phyloP scores from a whole-genome alignment of 2,888 invertebrate species.

The Tachystola acroxantha region DNA sequence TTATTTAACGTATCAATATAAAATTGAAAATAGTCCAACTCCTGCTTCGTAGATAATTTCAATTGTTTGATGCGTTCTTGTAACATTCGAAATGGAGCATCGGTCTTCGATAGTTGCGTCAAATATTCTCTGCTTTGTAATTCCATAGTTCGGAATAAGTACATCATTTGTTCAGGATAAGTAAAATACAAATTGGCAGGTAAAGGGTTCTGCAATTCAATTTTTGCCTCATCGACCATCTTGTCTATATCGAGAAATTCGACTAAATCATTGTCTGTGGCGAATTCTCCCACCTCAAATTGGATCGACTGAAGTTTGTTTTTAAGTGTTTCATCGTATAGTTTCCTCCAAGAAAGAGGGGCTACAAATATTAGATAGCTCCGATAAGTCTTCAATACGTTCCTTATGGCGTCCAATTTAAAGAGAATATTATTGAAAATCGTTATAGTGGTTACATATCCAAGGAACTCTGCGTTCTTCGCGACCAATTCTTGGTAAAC shows the following conservation, averaged over 20 bases:
- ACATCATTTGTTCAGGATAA: constrained; percentile 55
- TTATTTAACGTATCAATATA: constrained; percentile 55
- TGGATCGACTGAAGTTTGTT: constrained; percentile 53
- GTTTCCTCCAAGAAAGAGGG: constrained; percentile 62
- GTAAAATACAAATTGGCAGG: constrained; percentile 49
- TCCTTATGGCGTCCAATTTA: constrained; percentile 61
- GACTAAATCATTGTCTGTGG: constrained; percentile 59
- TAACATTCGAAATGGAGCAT: constrained; percentile 45
- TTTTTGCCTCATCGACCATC: constrained; percentile 53
- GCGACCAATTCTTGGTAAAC: constrained; percentile 43
- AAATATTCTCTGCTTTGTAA: constrained; percentile 69
- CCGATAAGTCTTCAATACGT: constrained; percentile 57
- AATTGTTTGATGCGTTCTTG: constrained; percentile 53
- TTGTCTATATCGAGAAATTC: constrained; percentile 62
- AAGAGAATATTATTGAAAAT: constrained; percentile 60
- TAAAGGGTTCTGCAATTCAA: constrained; percentile 48
- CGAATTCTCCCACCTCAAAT: constrained; percentile 56
- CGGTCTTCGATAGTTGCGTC: constrained; percentile 56
- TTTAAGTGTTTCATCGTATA: constrained; percentile 50
- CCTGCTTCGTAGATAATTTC: constrained; percentile 47
- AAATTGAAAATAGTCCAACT: constrained; percentile 64
- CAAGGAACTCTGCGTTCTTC: constrained; percentile 54
- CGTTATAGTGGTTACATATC: constrained; percentile 48
- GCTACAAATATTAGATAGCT: constrained; percentile 61
- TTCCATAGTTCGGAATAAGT: constrained; percentile 64